Conservation (phyloP, 2,113 vertebrate genomes). For the Heterotis niloticus region DNA sequence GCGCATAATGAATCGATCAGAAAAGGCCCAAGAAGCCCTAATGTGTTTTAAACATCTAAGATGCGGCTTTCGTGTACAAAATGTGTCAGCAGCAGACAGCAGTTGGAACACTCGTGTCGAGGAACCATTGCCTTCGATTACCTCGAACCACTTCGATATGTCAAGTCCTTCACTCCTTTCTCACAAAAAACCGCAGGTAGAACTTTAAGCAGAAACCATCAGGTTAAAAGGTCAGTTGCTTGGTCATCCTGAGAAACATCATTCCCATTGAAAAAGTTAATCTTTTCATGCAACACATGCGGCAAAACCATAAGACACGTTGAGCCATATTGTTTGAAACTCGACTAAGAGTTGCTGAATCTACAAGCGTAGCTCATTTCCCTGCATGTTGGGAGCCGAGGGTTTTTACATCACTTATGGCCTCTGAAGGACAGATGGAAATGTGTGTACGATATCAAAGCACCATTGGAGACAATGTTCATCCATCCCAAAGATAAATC, state of each 20-base stretch:
- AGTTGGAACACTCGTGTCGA: background rate
- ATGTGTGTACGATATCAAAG: no score
- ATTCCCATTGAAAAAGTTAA: background rate
- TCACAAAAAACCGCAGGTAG: background rate
- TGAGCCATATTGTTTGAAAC: constrained; percentile 50
- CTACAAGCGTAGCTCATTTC: no score
- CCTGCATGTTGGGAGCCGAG: no score
- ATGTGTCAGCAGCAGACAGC: background rate
- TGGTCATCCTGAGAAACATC: background rate
- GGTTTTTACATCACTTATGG: no score
- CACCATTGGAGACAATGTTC: no score
- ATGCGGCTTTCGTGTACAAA: constrained; percentile 13
- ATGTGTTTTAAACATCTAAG: constrained; percentile 64
- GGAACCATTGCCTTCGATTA: background rate
- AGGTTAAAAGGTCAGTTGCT: background rate
- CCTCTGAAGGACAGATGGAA: no score
- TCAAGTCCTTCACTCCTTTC: background rate
- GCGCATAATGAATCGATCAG: constrained; percentile 79
- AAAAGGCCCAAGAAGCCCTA: constrained; percentile 56
- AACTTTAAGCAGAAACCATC: background rate
- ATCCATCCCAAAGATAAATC: no score
- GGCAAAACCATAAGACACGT: background rate
- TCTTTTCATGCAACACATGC: background rate
- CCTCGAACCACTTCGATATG: background rate
- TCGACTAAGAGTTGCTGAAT: constrained; percentile 43